A percentile compares a stretch with the other conserved stretches of the same genome.
Conservation (phyloP, 2,797 vertebrate species). For the Anniella stebbinsi region DNA sequence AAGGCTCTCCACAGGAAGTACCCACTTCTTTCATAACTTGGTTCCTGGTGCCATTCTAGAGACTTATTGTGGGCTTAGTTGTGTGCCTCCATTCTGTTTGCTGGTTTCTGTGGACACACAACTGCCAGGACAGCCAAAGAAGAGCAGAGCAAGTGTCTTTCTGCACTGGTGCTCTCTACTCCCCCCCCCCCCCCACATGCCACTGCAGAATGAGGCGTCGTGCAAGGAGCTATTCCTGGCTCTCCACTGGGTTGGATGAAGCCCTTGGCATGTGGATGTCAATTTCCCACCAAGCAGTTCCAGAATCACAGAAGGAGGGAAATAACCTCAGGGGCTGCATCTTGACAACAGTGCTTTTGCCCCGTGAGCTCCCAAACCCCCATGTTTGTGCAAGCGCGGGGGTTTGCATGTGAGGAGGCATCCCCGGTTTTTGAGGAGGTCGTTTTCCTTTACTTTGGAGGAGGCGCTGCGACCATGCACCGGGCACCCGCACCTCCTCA, state of each 20-base stretch:
- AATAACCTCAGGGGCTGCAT: no score
- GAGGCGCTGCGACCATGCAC: no score
- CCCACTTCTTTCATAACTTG: neutral
- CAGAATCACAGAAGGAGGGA: neutral
- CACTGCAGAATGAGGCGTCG: neutral
- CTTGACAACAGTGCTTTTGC: no score
- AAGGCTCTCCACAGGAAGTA: neutral
- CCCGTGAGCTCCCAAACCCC: no score
- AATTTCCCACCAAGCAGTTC: neutral
- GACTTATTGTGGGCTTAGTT: neutral
- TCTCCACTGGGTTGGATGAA: neutral
- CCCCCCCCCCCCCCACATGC: conserved; percentile 8
- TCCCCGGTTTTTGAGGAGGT: no score
- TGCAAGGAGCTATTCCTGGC: no score
- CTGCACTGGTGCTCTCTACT: neutral
- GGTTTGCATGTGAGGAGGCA: no score
- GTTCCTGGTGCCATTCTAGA: neutral
- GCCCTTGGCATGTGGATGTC: neutral
- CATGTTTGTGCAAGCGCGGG: no score
- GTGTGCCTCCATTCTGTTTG: neutral
- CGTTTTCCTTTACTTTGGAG: no score
- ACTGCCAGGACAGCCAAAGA: no score
- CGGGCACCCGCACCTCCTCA: no score
- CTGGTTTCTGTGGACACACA: conserved; percentile 8
- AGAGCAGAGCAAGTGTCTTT: neutral